These are phyloP conservation scores for Bombus ignitus DNA, from an alignment of 1,140 invertebrate genomes.

Conservation along the genomic window DNA sequence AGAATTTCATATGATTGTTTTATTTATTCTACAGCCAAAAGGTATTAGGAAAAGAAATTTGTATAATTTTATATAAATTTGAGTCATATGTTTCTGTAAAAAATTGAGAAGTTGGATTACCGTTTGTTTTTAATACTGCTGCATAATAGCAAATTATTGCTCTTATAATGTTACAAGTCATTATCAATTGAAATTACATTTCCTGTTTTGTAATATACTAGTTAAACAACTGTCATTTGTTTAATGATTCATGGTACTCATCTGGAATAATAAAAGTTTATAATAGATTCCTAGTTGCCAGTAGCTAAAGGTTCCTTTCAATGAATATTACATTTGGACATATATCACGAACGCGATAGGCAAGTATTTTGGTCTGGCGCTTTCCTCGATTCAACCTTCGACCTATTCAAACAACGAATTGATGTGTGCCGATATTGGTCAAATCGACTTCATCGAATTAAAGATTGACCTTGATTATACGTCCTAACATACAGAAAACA, in stretches of 20 bases:
- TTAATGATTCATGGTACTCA: neutral
- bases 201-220: neutral
- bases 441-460: neutral
- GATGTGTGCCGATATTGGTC: neutral
- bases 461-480: slow-evolving; percentile 14
- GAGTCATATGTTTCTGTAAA: too few species aligned
- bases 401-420: slow-evolving; percentile 34
- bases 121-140: too few species aligned
- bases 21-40: too few species aligned
- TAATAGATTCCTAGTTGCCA: neutral
- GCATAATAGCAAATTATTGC: too few species aligned
- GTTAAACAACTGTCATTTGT: neutral
- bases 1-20: neutral
- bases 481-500: neutral
- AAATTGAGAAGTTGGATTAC: too few species aligned
- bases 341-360: neutral
- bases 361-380: neutral
- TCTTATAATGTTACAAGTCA: neutral
- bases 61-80: too few species aligned
- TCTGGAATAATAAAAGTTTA: neutral
- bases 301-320: neutral
- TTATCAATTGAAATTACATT: neutral
- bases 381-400: slow-evolving; percentile 6
- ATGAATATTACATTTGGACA: slow-evolving; percentile 18
- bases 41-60: too few species aligned